Base-by-base conservation (phyloP, 2,113 vertebrate genomes). In the Bagarius yarrelli region DNA sequence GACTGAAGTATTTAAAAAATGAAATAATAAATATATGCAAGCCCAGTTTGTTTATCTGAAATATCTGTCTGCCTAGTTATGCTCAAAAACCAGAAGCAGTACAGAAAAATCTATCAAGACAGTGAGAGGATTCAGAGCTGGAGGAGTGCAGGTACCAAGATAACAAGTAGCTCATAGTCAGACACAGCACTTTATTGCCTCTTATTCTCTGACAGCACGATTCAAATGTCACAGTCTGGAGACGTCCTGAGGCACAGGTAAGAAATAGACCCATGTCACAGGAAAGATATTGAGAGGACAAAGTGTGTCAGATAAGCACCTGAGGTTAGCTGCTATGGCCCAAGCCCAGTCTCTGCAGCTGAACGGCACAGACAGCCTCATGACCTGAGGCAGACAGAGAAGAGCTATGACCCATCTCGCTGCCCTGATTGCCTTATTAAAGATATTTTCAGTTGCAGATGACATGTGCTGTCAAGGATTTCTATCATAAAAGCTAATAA, bases 151-250 rank as follows among this genome's bases (percentile, higher is more conserved):
- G 86, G 81, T 83, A 85, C 81, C 80, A 83, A 83, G 93, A 93
- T 94, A 93, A 93, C 90, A 87, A 93, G 93, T 87, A 87, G 89
- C 88, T 89, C 85, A 86, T 88, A 89, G 88, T 91, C 87, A 89
- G 32, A 5, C 85, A 86, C 67, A 81, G 85, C 81, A 88, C 90
- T 92, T 91, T 78, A 93, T 93, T 93, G 93, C 52, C 1, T 83
- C 85, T n/a, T 87, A 89, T 67, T 81, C 90, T 90, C 89, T 93
- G 93, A 94, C 93, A 93, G 92, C 87, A 80, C 87, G 81, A 88
- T 92, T 91, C 77, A 88, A 90, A 85, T 92, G 93, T 90, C 88
- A 5, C 25, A 66, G 86, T 87, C 82, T 61, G 86, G 30, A 83
- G 80, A 89, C 79, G 75, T 88, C 86, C 85, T 80, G 81, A 89